Evolutionary conservation across 2,113 vertebrate genomes (phyloP).

Genomic region (Neomonachus schauinslandi): DNA sequence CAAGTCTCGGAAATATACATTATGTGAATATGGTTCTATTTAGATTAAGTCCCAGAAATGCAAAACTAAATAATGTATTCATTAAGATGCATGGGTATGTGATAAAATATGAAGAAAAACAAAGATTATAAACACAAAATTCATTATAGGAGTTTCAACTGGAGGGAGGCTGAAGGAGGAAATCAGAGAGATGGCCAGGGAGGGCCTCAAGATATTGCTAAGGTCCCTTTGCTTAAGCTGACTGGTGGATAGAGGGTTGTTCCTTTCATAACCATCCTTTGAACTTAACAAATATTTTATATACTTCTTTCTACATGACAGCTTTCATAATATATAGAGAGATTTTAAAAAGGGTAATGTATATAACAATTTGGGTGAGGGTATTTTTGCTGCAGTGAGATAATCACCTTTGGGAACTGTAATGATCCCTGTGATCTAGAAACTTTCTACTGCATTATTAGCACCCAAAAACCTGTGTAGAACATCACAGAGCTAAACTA

Average conservation of each 20-base stretch:
- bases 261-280: background rate
- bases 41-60: background rate
- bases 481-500: background rate
- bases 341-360: background rate
- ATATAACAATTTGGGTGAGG: background rate
- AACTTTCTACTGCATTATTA: background rate
- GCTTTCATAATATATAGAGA: background rate
- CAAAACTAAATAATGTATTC: background rate
- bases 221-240: background rate
- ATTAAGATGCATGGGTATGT: background rate
- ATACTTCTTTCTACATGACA: background rate
- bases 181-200: background rate
- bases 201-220: background rate
- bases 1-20: background rate
- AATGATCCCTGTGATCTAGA: background rate
- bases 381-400: background rate
- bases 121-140: background rate
- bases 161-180: background rate
- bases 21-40: background rate
- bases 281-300: conserved; percentile 18
- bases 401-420: background rate
- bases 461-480: background rate
- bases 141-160: background rate
- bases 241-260: background rate
- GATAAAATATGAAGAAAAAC: conserved; percentile 3